Conservation (phyloP, 2,888 invertebrate genomes). For the Homarus gammarus region DNA sequence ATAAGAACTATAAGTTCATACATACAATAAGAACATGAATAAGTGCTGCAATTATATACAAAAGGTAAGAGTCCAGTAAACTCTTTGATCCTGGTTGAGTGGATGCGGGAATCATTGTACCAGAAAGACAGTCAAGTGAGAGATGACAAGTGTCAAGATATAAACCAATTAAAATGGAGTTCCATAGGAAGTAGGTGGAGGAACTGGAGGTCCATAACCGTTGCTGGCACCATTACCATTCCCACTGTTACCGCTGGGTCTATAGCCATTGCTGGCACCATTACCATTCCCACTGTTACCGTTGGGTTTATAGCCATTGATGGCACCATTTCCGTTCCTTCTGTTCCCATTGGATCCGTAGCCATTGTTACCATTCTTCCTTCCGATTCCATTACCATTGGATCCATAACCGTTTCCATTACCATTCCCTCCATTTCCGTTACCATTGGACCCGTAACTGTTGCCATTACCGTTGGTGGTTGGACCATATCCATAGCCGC, state of each 20-base stretch:
- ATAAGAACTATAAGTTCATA: too few species aligned
- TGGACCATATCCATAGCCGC: conserved; percentile 29
- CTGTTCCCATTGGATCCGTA: not conserved
- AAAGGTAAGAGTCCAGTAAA: not conserved
- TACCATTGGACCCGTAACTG: not conserved
- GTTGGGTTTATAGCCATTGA: too few species aligned
- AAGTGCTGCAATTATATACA: not conserved
- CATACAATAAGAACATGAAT: too few species aligned
- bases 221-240: conserved; percentile 39
- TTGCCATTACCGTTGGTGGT: not conserved
- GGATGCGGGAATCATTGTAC: not conserved
- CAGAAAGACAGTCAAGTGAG: not conserved
- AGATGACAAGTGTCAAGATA: not conserved
- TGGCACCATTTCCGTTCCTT: not conserved
- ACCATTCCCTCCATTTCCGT: not conserved
- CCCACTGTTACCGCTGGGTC: not conserved
- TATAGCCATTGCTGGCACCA: not conserved
- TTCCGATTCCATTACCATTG: not conserved
- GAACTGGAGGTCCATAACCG: conserved; percentile 2
- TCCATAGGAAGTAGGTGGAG: not conserved
- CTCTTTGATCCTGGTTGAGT: not conserved
- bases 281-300: not conserved
- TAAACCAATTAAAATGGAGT: not conserved
- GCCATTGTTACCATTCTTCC: not conserved
- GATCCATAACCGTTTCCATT: not conserved